Base-by-base conservation (phyloP, 2,797 vertebrate species). In the Poecile montanus region DNA sequence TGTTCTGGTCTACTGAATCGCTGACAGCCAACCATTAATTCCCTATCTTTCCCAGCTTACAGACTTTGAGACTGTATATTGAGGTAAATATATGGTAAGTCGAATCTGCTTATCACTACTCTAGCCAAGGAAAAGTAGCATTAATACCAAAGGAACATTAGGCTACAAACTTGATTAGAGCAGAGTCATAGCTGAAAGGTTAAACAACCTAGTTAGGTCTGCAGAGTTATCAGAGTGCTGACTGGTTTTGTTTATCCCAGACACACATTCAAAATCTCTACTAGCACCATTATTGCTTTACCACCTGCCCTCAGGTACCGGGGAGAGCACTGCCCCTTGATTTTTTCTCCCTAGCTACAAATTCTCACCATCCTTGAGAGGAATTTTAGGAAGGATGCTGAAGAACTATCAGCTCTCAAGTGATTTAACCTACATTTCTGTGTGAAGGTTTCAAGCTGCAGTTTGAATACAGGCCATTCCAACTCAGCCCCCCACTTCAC, bases 351-450 rank as follows among this genome's bases (percentile, higher is more conserved):
- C 17, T 45, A 47, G 9, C 19, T 71, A 83, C 72, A 83, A 65
- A 68, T 18, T 78, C 54, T 50, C 74, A 77, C 38, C 21, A 62
- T 30, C 29, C 62, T 70, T 22, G 14, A 56, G 36, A 54, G 7
- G 18, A 56, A 58, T 86, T 84, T 88, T 66, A 78, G 51, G 29
- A 72, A 72, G 61, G 40, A 44, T 40, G 22, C n/a, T n/a, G 20
- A 89, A 84, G 42, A 85, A 83, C 25, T 18, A 47, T 40, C 26
- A 84, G 34, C 22, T 75, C 73, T 91, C 89, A 66, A 81, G 54
- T n/a, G 88, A 85, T 26, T 47, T 81, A 91, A 84, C 85, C 90
- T 70, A 86, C 66, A 70, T 90, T 91, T 84, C 66, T 66, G 23
- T 14, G 27, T 11, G 18, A 61, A 89, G 25, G 58, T 75, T 90